phyloP scores from a whole-genome alignment of 2,888 invertebrate genomes.

The Artemia sinica region DNA sequence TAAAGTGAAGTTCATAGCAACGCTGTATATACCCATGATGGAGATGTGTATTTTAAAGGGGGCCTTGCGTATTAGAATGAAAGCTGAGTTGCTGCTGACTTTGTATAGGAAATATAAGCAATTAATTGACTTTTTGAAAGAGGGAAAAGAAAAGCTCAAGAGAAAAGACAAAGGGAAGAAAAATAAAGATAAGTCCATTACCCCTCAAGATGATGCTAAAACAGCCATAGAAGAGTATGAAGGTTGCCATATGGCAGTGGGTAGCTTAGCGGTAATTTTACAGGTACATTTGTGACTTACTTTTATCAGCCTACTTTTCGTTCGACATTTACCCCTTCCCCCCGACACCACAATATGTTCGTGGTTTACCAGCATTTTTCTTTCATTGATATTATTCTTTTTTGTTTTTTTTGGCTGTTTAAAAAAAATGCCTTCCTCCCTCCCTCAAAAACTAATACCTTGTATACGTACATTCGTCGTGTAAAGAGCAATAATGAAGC shows the following conservation, averaged over 20 bases:
- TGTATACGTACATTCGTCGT: too few relatives aligned
- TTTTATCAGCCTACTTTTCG: background rate
- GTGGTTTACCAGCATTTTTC: too few relatives aligned
- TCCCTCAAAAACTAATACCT: too few relatives aligned
- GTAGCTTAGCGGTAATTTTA: background rate
- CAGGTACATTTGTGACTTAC: background rate
- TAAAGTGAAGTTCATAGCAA: background rate
- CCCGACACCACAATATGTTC: too few relatives aligned
- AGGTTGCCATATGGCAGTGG: background rate
- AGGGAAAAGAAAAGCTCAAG: background rate
- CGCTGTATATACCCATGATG: constrained; percentile 6
- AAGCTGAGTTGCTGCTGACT: background rate
- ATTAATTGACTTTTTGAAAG: background rate
- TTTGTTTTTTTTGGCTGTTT: too few relatives aligned
- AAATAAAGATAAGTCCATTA: background rate
- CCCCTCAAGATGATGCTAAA: background rate
- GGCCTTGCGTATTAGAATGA: background rate
- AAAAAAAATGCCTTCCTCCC: too few relatives aligned
- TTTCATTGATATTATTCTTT: too few relatives aligned
- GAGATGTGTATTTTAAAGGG: constrained; percentile 1
- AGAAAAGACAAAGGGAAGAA: constrained; percentile 1
- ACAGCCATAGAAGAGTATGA: background rate
- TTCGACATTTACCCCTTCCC: too few relatives aligned
- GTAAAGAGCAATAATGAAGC: too few relatives aligned
- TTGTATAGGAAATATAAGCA: background rate